Evolutionary conservation across 2,113 vertebrate species (phyloP).

Genomic region (Calonectris borealis): DNA sequence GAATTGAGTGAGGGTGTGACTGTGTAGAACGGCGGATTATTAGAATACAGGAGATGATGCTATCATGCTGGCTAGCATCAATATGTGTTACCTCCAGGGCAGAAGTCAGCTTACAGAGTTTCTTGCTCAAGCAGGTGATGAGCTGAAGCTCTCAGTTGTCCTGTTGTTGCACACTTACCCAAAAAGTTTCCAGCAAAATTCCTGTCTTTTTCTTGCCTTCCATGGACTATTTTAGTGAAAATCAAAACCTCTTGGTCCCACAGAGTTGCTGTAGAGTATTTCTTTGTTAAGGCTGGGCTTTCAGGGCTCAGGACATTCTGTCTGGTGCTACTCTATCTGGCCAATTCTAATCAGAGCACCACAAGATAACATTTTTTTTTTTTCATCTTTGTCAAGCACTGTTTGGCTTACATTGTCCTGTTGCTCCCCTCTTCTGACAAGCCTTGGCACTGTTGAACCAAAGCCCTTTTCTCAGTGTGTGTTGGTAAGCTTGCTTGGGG

Average conservation of each 20-base stretch:
- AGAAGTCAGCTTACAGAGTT: background rate
- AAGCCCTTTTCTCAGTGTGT: background rate
- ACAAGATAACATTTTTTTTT: background rate
- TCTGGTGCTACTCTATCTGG: background rate
- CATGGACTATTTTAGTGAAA: background rate
- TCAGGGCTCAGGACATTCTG: background rate
- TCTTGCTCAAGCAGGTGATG: background rate
- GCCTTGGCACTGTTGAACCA: background rate
- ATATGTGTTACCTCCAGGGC: background rate
- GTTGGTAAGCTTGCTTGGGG: background rate
- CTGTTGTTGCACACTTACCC: background rate
- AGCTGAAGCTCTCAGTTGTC: background rate
- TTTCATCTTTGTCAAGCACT: background rate
- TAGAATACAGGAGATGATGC: background rate
- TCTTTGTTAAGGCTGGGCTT: background rate
- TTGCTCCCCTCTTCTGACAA: background rate
- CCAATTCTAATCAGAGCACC: background rate
- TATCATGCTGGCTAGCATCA: background rate
- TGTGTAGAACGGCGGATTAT: rapidly evolving
- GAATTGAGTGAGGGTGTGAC: background rate
- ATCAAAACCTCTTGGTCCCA: background rate
- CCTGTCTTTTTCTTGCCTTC: background rate
- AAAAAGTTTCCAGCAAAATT: background rate
- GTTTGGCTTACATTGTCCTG: background rate
- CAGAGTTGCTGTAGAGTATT: background rate